Base-by-base conservation (phyloP, 2,113 vertebrate genomes). In the Anseranas semipalmata region DNA sequence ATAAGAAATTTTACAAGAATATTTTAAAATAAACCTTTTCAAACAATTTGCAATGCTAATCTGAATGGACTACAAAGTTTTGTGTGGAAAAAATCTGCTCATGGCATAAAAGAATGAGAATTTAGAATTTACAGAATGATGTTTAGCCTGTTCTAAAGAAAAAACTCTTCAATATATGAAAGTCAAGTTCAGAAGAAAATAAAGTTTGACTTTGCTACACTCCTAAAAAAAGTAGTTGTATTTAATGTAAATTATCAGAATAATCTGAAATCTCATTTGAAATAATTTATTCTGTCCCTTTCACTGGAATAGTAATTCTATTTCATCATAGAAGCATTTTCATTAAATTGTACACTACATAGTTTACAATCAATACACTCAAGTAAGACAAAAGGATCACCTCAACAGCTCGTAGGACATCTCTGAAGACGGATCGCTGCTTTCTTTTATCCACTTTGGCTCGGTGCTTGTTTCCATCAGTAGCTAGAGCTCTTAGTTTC, bases 401-500 rank as follows among this genome's bases (percentile, higher is more conserved):
- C 99, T 99, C 99, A 16, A 99, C 99, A 3, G 99, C 99, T 94
- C 98, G 98, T 1, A 99, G 98, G 32, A 99, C 98, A 3, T 99
- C 99, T 95, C 99, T 98, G 96, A 99, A 99, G 79, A 99, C 99
- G 0, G 99, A 99, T 5, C 99, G 98, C 97, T 99, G 99, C 98
- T 99, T 99, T 93, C 99, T 98, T 98, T 99, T 99, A 97, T 99
- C 99, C 20, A 98, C 99, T 97, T 99, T 99, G 87, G 99, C 99
- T 72, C 99, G 96, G 96, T 99, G 99, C 77, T 99, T 99, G 97
- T 99, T 99, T 90, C 99, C 99, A 97, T 99, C 99, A 5, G 99
- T 99, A 83, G 99, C 99, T 85, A 99, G 96, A 21, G 98, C 98
- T 33, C 97, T 98, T 76, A 99, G 97, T 85, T 99, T 99, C 79